Evolutionary conservation across 2,888 invertebrate species (phyloP), one percentile per base, ranked within the genome.

Genomic region (Himalopsyche anomala): DNA sequence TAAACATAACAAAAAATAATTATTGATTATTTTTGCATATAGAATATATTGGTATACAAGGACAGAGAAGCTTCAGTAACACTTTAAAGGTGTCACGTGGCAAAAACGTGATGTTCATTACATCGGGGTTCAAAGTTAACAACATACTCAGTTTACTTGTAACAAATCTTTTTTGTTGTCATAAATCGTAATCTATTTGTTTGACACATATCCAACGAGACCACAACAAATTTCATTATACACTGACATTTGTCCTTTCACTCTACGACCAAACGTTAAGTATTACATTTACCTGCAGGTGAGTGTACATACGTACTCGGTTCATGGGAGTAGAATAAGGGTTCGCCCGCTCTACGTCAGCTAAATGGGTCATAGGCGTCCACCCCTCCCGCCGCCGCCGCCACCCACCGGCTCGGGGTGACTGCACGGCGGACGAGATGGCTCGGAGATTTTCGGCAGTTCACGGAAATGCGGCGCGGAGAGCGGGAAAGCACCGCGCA

Each of bases 231-330:
- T 74, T 74, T 74, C 74, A 74, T 74, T 74, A 74, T 38, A 74
- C 74, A 9, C 19, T 12, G 38, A 74, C 74, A 74, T 74, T 38
- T 74, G 38, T 74, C 74, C 74, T 36, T 74, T 74, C 74, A 36
- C 74, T 74, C 38, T 38, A 74, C 74, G 74, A 74, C 74, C 74
- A 15, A 74, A 36, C 74, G 38, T 74, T 74, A 74, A 38, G 74
- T 74, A 74, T 74, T 74, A 38, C 74, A 74, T 74, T 36, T 74
- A 74, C 74, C 74, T 74, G 74, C 74, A 38, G 74, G 74, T 36
- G 38, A 74, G 74, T 2, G 74, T 12, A 74, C 38, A 15, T 12
- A 74, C 38, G 12, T 74, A 38, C 12, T 74, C 74, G 74, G 74
- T 74, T 74, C 74, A 74, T 11, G 74, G 38, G 74, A 74, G 74